Evolutionary conservation across 2,888 invertebrate species (phyloP), one percentile per base, ranked within the genome.

Genomic region (Caenorhabditis sp.): DNA sequence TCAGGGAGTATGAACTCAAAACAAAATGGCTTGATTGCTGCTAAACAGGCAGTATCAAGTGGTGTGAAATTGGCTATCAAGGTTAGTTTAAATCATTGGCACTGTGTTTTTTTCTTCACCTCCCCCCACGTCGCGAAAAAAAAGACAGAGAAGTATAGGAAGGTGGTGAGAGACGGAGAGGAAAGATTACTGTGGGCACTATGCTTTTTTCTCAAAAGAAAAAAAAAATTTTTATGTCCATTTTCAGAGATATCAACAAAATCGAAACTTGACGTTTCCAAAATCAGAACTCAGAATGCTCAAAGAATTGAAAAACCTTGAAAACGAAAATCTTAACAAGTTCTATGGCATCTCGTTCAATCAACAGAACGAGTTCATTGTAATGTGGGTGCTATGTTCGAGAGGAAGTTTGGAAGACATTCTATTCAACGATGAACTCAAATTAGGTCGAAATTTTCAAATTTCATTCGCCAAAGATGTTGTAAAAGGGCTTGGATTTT

Each of bases 271-370:
- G 12, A 82, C 73, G 14, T 86, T 86, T 66, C 79, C 79, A 6
- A 84, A 86, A 65, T 51, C 64, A 5, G 86, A 86, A 53, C 70
- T 86, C 24, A 63, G 68, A 55, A 55, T 76, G 8, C 68, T 86
- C 27, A 86, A 86, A 69, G 85, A 87, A 76, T 63, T 86, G 62
- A 86, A 86, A 80, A 67, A 84, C 12, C 62, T 83, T 49, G 86
- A 86, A 66, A 84, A 86, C 66, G 86, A 86, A 19, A 86, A 86
- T 53, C 65, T 86, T 50, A 86, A 86, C 77, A 86, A 86, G 71
- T 86, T 86, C 66, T 87, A 86, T 66, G 86, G 86, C 31, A 86
- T 86, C 36, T 77, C 83, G 17, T 86, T 86, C 79, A 87, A 87
- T 64, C 86, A 86, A 64, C 85, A 87, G 69, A 86, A 87, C 62